Evolutionary conservation across 30 jellyfish, hydroid and myxozoan genomes (phyloP).

Genomic region (Aurelia sp.): DNA sequence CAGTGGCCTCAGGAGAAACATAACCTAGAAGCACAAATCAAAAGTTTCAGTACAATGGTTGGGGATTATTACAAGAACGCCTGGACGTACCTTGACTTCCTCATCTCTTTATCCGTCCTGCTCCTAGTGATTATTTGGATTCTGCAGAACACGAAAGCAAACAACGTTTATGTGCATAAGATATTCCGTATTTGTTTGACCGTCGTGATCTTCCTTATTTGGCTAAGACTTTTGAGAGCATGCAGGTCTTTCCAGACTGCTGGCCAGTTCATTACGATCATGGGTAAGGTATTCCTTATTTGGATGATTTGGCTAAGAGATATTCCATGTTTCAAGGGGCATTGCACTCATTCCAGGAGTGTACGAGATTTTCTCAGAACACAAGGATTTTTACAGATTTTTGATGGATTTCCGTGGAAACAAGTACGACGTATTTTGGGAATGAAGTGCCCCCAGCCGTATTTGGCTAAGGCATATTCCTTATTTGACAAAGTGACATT

Average conservation of each 20-base stretch:
- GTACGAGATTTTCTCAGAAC: no score
- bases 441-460: no score
- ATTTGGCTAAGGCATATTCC: no score
- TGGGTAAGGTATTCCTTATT: conserved; percentile 13
- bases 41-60: conserved; percentile 29
- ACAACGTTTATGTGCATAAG: neutral
- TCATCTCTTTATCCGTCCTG: neutral
- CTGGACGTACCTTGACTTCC: conserved; percentile 48
- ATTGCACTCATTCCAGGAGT: no score
- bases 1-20: conserved; percentile 67
- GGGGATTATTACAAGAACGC: conserved; percentile 55
- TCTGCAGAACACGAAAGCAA: neutral
- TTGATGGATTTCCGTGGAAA: no score
- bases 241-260: conserved; percentile 13
- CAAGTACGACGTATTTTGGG: no score
- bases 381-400: no score
- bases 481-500: no score
- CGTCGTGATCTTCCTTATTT: conserved; percentile 21
- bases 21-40: conserved; percentile 33
- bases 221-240: conserved; percentile 55
- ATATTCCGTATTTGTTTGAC: conserved; percentile 14
- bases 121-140: neutral
- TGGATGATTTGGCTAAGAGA: no score
- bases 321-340: no score
- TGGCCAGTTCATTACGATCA: conserved; percentile 58